Base-by-base conservation (phyloP, 2,797 vertebrate species). In the Eleutherodactylus coqui region DNA sequence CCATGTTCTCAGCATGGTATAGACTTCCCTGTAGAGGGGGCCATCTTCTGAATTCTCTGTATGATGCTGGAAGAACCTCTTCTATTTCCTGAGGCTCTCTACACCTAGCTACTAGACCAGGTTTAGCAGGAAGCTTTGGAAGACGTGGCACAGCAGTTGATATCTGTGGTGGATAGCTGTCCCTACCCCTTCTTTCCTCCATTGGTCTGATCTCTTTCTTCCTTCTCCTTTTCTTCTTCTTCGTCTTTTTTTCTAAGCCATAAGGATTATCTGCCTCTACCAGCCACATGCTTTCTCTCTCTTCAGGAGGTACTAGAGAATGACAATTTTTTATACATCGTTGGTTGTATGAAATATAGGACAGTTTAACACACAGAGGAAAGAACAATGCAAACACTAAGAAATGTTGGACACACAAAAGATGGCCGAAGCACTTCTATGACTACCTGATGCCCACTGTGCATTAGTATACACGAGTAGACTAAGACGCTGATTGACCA, bases 191-290 rank as follows among this genome's bases (percentile, higher is more conserved):
- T 14, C 14, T 89, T 72, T 90, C 92, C 0, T 91, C 90, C 0
- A 85, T 62, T 0, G 95, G 93, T 47, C 90, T 94, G 85, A 94
- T 92, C 75, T 97, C 96, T 92, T 97, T 97, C 92, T 95, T 97
- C 86, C 94, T 95, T 93, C 94, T 96, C 90, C 94, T 96, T 90
- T 94, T 93, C 89, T 97, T 98, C 91, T 97, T 96, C 90, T 88
- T 93, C 53, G 49, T 27, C 90, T 91, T 93, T 90, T 98, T 96
- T 90, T 96, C 95, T 92, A 97, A 94, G 91, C 97, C 95, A 0
- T 97, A 96, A 1, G 96, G 96, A 86, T 96, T 95, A 81, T 98
- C 96, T 0, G 96, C 96, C 88, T 98, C 96, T 73, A 97, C 96
- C 93, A 97, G 92, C 97, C 97, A 99, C 64, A 96, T 90, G 82